Evolutionary conservation across 2,888 invertebrate genomes (phyloP), one percentile per base, ranked within the genome.

Genomic region (Bombylius major): DNA sequence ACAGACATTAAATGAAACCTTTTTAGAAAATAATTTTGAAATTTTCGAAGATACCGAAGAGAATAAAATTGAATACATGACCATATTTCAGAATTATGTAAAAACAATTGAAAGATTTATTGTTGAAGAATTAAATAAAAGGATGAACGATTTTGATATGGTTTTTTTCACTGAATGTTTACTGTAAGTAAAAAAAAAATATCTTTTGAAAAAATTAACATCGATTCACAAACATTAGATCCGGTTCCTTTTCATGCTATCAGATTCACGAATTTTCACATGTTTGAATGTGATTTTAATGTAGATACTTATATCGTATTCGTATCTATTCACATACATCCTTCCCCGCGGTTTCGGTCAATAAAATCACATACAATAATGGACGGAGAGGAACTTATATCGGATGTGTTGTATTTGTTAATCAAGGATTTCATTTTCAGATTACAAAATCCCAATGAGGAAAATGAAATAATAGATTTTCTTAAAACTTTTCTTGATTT

Each of bases 391-490:
- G 23, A 23, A 23, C 23, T 3, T 23, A 2, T n/a, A n/a, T n/a
- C n/a, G 23, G 23, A 23, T 23, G 23, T 3, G 3, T 23, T n/a
- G n/a, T n/a, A n/a, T n/a, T n/a, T n/a, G 3, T 23, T 23, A 23
- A 23, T 23, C 23, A 23, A 23, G 23, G 23, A 23, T 23, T 23
- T 23, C 3, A 23, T 23, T 23, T 23, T 23, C 23, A 23, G 23
- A 23, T 23, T 23, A 23, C 23, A 23, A 56, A 71, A 72, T 61
- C 64, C 77, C 53, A 79, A 82, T 60, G 67, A 85, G 47, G 83
- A 86, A 60, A 84, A 84, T n/a, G 86, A 87, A 75, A 82, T 87
- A 87, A 87, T 68, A 79, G n/a, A n/a, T n/a, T n/a, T 87, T 63
- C 70, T 87, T 51, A 76, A 81, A 54, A 83, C 86, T 1, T 82